Percentiles rank a stretch among this genome's conserved stretches.
These are phyloP conservation scores for Cloeon dipterum DNA, from an alignment of 2,888 invertebrate genomes.

Conservation along the genomic window DNA sequence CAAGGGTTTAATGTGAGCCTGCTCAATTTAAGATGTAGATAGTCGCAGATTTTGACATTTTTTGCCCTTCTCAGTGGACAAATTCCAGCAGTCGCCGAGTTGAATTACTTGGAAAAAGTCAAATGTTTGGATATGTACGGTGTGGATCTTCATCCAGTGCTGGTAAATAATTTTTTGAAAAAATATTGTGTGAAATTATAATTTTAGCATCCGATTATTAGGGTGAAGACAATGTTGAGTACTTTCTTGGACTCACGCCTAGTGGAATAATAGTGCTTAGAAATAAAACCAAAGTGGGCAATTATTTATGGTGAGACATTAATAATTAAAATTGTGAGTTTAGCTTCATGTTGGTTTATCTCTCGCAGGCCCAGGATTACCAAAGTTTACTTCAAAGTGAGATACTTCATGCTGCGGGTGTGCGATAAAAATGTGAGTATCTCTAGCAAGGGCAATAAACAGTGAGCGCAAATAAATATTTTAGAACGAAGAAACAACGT, in stretches of 20 bases:
- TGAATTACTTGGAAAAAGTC: constrained; percentile 88
- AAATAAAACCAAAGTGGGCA: constrained; percentile 89
- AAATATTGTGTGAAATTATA: too few relatives aligned
- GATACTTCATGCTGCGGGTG: constrained; percentile 89
- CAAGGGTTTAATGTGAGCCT: constrained; percentile 58
- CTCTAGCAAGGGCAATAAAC: too few relatives aligned
- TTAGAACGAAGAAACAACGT: constrained; percentile 85
- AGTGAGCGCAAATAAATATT: too few relatives aligned
- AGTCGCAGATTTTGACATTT: not conserved
- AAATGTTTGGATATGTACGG: constrained; percentile 99
- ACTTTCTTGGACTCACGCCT: constrained; percentile 86
- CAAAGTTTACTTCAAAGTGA: constrained; percentile 88
- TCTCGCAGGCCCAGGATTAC: constrained; percentile 58
- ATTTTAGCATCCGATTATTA: constrained; percentile 19
- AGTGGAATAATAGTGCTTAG: constrained; percentile 85
- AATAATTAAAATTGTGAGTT: too few relatives aligned
- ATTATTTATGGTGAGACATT: constrained; percentile 83
- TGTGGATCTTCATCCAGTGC: constrained; percentile 85
- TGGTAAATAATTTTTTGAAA: too few relatives aligned
- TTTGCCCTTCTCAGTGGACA: constrained; percentile 38
- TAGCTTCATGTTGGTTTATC: too few relatives aligned
- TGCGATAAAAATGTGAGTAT: constrained; percentile 82
- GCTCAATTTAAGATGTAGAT: not conserved
- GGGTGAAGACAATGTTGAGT: constrained; percentile 93
- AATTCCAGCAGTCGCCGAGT: constrained; percentile 77